Conservation (phyloP, 2,797 vertebrate species). For the Alosa sapidissima region DNA sequence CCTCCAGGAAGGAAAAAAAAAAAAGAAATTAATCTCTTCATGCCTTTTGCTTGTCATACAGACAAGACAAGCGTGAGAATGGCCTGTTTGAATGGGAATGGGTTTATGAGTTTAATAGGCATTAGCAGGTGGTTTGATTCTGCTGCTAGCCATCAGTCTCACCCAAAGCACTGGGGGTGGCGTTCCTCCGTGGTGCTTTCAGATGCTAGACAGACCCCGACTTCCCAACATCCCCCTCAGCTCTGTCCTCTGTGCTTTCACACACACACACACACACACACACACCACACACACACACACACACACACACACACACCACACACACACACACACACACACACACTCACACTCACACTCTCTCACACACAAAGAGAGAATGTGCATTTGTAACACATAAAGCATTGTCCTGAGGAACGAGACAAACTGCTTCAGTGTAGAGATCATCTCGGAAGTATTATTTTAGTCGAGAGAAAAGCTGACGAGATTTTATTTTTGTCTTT, state of each 20-base stretch:
- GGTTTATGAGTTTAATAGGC: conserved; percentile 38
- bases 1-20: background rate
- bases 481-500: conserved; percentile 45
- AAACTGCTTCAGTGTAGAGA: conserved; percentile 78
- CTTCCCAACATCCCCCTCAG: background rate
- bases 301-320: no score
- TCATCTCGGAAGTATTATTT: conserved; percentile 61
- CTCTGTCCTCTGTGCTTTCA: background rate
- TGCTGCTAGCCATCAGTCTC: conserved; percentile 13
- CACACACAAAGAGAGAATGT: background rate
- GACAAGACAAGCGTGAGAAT: conserved; percentile 11
- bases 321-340: background rate
- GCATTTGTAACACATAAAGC: conserved; percentile 73
- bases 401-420: conserved; percentile 76
- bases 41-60: background rate
- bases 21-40: conserved; percentile 27
- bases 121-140: conserved; percentile 27
- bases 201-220: background rate
- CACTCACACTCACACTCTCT: background rate
- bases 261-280: no score
- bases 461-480: background rate
- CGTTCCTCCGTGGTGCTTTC: background rate
- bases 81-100: background rate
- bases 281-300: no score
- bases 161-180: background rate